Percentiles rank a stretch among this genome's conserved stretches.
Conservation (phyloP, 2,888 invertebrate genomes). For the Plemyria rubiginata region DNA sequence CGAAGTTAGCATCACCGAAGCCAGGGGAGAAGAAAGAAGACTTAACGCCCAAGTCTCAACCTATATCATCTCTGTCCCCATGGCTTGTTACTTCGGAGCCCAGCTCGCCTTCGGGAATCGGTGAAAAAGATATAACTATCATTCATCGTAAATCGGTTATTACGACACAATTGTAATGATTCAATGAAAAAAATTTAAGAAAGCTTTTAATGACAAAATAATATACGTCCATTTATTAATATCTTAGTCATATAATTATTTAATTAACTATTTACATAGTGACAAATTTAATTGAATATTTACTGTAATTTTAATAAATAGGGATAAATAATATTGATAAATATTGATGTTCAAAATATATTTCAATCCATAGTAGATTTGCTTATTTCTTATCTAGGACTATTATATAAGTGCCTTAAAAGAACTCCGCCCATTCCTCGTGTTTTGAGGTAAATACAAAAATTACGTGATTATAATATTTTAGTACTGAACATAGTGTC, state of each 20-base stretch:
- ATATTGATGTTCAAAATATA: conserved; percentile 1
- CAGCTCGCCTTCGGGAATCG: conserved; percentile 86
- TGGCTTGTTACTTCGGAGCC: conserved; percentile 93
- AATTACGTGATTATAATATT: conserved; percentile 9
- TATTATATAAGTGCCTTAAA: conserved; percentile 23
- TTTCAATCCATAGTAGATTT: conserved; percentile 2
- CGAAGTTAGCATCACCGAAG: conserved; percentile 74
- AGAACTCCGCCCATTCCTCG: conserved; percentile 19
- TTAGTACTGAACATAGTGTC: conserved; percentile 1
- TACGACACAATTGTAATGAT: conserved; percentile 89
- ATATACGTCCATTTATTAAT: conserved; percentile 36
- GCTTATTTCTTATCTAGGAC: neutral
- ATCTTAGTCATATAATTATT: conserved; percentile 25
- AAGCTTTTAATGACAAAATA: conserved; percentile 19
- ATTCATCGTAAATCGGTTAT: conserved; percentile 94
- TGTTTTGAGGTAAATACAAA: conserved; percentile 9
- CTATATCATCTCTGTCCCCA: conserved; percentile 89
- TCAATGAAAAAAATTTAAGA: conserved; percentile 2
- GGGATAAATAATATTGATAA: too few relatives aligned
- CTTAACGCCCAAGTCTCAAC: conserved; percentile 82
- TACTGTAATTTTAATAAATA: conserved; percentile 4
- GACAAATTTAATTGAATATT: conserved; percentile 30
- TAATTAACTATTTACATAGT: conserved; percentile 12
- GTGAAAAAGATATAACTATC: conserved; percentile 87
- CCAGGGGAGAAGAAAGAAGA: conserved; percentile 80